Percentiles rank a stretch among this genome's conserved stretches.
Conservation (phyloP, 2,113 vertebrate genomes). For the Columba janthina region DNA sequence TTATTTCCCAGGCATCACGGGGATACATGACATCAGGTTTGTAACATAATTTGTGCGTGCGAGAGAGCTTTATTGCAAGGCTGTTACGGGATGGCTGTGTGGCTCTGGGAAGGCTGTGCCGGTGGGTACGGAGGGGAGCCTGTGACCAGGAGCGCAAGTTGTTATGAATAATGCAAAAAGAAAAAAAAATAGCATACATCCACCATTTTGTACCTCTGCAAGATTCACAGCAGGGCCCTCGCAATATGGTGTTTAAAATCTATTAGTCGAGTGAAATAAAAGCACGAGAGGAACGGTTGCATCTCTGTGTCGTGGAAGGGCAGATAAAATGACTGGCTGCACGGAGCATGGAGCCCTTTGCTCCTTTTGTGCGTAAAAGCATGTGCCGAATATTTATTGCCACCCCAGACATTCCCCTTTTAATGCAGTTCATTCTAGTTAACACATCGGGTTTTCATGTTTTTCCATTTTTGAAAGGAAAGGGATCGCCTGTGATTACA, state of each 20-base stretch:
- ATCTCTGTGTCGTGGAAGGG: slow-evolving; percentile 4
- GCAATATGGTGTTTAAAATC: slow-evolving; percentile 77
- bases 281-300: background rate
- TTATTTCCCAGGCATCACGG: slow-evolving; percentile 90
- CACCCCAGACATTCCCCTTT: background rate
- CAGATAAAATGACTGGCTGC: background rate
- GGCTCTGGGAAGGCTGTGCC: background rate
- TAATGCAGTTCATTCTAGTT: background rate
- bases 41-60: slow-evolving; percentile 63
- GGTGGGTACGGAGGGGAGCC: background rate
- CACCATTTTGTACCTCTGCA: slow-evolving; percentile 84
- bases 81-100: background rate
- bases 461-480: background rate
- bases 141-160: slow-evolving; percentile 35
- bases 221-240: slow-evolving; percentile 67
- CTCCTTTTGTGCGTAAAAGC: slow-evolving; percentile 36
- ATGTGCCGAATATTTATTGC: slow-evolving; percentile 24
- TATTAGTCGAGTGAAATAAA: slow-evolving; percentile 37
- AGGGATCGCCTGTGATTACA: slow-evolving; percentile 7
- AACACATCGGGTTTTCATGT: background rate
- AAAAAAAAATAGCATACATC: slow-evolving; percentile 61
- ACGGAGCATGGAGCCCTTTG: slow-evolving; percentile 23
- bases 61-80: background rate
- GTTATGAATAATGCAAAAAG: slow-evolving; percentile 56
- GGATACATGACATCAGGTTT: slow-evolving; percentile 97